Evolutionary conservation across 2,113 vertebrate genomes (phyloP).

Genomic region (Psilopogon haemacephalus): DNA sequence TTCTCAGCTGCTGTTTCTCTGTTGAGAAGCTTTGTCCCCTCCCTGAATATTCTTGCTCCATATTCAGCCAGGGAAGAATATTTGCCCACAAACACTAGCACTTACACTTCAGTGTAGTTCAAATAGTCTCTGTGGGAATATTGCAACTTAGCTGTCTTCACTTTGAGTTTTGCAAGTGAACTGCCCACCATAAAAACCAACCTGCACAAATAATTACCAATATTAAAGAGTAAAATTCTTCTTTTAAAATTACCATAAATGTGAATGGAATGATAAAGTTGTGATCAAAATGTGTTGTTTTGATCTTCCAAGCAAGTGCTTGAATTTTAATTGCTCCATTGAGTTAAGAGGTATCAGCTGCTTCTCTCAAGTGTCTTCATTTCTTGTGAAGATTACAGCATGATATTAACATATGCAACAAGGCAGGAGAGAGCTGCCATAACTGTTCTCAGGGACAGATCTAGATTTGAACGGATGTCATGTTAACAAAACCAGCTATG

Average conservation of each 20-base stretch:
- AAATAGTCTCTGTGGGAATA: not conserved
- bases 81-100: not conserved
- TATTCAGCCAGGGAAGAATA: not conserved
- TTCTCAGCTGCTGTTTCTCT: not conserved
- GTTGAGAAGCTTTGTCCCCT: not conserved
- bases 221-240: not conserved
- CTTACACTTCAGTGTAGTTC: not conserved
- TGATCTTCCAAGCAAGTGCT: conserved; percentile 31
- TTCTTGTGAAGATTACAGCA: conserved; percentile 11
- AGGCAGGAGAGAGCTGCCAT: not conserved
- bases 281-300: conserved; percentile 19
- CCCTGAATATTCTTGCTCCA: not conserved
- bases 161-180: not conserved
- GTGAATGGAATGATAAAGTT: not conserved
- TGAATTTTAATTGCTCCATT: conserved; percentile 34
- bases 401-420: not conserved
- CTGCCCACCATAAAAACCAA: not conserved
- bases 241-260: not conserved
- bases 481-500: not conserved
- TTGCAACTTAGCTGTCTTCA: not conserved
- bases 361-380: not conserved
- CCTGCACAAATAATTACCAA: not conserved
- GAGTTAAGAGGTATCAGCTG: conserved; percentile 49
- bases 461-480: not conserved
- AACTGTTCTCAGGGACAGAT: not conserved